phyloP scores from a whole-genome alignment of 2,113 vertebrate species.

The Gracilinanus agilis region DNA sequence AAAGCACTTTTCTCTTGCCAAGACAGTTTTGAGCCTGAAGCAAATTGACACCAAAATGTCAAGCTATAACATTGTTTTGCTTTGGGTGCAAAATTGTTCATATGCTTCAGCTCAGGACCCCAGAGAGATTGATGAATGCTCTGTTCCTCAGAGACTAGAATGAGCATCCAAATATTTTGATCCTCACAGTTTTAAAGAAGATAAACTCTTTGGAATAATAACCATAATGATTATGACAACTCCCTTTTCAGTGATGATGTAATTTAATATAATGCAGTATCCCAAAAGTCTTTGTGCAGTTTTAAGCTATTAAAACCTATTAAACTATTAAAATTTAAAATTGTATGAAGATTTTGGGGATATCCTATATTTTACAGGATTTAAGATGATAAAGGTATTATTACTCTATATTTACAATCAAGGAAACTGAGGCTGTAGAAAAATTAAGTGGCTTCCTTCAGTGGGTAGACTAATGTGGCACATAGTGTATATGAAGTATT shows the following conservation, averaged over 20 bases:
- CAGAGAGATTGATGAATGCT: not conserved
- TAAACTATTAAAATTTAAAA: not conserved
- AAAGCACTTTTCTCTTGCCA: not conserved
- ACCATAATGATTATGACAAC: not conserved
- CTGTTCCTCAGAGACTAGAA: not conserved
- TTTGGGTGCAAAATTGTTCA: constrained; percentile 26
- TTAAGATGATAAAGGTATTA: not conserved
- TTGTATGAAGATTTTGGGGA: not conserved
- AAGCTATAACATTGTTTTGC: constrained; percentile 14
- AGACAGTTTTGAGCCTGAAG: constrained; percentile 49
- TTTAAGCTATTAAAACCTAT: not conserved
- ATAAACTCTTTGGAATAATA: not conserved
- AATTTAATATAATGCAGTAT: not conserved
- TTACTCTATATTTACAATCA: not conserved
- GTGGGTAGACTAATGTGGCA: not conserved
- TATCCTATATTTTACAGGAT: not conserved
- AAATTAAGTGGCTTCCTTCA: not conserved
- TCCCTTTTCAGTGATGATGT: not conserved
- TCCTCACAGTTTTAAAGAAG: not conserved
- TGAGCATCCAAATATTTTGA: not conserved
- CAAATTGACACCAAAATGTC: constrained; percentile 45
- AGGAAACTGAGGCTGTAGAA: not conserved
- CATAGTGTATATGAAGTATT: no score
- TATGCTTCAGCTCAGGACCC: not conserved
- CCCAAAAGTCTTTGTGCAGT: not conserved